These are phyloP conservation scores for Gadus chalcogrammus DNA, from an alignment of 2,113 vertebrate genomes.

Conservation along the genomic window DNA sequence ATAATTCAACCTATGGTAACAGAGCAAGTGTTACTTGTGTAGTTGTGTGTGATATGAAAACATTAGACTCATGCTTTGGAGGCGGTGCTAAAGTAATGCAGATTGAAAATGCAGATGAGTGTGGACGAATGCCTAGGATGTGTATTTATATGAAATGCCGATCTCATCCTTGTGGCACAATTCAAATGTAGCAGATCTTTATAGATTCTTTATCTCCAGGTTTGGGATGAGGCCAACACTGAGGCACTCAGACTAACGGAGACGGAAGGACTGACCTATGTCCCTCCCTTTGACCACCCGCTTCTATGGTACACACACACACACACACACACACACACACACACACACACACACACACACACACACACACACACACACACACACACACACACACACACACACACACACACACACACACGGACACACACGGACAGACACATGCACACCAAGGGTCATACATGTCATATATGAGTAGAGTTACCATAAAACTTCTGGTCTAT, in stretches of 20 bases:
- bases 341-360: not conserved
- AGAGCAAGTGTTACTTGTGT: no score
- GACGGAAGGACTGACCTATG: slow-evolving; percentile 60
- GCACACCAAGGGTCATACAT: not conserved
- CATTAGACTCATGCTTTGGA: no score
- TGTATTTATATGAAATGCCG: not conserved
- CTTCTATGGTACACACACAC: slow-evolving; percentile 68
- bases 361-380: not conserved
- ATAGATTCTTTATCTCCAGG: slow-evolving; percentile 46
- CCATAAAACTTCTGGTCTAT: no score
- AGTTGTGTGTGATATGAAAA: no score
- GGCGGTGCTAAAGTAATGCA: no score
- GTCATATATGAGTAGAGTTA: no score
- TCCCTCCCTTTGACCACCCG: slow-evolving; percentile 76
- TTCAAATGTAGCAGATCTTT: not conserved
- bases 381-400: slow-evolving; percentile 1
- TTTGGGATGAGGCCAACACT: slow-evolving; percentile 76
- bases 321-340: not conserved
- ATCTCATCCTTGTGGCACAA: not conserved
- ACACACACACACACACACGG: not conserved
- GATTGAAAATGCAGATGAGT: no score
- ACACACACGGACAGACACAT: not conserved
- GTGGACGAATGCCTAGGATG: no score
- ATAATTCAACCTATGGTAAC: no score
- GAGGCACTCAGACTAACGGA: slow-evolving; percentile 68